Evolutionary conservation across 2,888 invertebrate species (phyloP), one percentile per base, ranked within the genome.

Genomic region (Diarsia dahlii): DNA sequence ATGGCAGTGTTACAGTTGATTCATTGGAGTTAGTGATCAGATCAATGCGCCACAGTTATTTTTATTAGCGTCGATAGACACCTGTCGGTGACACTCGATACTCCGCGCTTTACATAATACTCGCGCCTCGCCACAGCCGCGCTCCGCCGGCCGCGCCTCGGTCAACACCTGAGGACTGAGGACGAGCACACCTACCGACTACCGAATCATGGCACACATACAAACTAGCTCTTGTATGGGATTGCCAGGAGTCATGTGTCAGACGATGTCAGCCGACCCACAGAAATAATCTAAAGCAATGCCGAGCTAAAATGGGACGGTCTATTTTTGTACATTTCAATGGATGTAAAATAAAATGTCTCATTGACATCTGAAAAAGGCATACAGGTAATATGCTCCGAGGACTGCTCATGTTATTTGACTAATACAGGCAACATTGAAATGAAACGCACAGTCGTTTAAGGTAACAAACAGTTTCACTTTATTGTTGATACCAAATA

Each of bases 11-110:
- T 76, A 82, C 82, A 71, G 67, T 80, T 86, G 80, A 85, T 83
- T 85, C 78, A 84, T 76, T 81, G 58, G 67, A 81, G 78, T 84
- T 80, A 77, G 71, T 86, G 76, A 89, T 85, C 81, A 83, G 86
- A 88, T 88, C 84, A 88, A 88, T 89, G 88, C 74, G 78, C 86
- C 83, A 89, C 82, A 91, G 87, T 92, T 89, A 91, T 92, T 92
- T 87, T 90, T 91, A 93, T 92, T 92, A 91, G 87, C 84, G 78
- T 74, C 86, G 89, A 87, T 89, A 91, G 90, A 91, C 94, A 95
- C 94, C 94, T 94, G 95, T 91, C 90, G 88, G 85, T 84, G 94
- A 91, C 86, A 95, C 85, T 89, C 87, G 94, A 95, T 91, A 94
- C 91, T 83, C 84, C 82, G 88, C 90, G 89, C 89, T 93, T 94